Percentiles rank a stretch among this genome's conserved stretches.
Conservation (phyloP, 1,140 invertebrate genomes). For the Daktulosphaira vitifoliae region DNA sequence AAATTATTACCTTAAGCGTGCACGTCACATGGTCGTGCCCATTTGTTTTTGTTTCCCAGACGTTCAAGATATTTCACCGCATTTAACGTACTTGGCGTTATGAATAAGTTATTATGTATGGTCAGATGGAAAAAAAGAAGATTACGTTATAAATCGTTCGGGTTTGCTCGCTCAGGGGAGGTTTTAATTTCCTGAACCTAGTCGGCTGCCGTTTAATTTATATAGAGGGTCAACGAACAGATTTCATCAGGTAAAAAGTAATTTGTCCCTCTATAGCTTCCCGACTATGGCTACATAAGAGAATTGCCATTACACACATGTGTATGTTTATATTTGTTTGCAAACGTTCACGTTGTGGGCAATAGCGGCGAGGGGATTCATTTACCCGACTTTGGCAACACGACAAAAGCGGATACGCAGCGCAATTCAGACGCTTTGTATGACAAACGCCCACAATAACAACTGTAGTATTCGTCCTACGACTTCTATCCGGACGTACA, state of each 20-base stretch:
- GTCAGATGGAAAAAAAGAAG: not conserved
- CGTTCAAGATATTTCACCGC: not conserved
- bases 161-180: not conserved
- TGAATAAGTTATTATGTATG: not conserved
- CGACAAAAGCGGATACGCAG: constrained; percentile 12
- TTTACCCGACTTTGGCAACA: constrained; percentile 24
- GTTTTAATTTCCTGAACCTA: constrained; percentile 29
- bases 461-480: not conserved
- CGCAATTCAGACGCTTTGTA: constrained; percentile 22
- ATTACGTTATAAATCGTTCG: not conserved
- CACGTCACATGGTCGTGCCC: too few relatives aligned
- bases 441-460: constrained; percentile 14
- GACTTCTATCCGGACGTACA: not conserved
- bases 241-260: constrained; percentile 31
- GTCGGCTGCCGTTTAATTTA: constrained; percentile 18
- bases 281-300: not conserved
- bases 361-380: not conserved
- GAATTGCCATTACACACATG: not conserved
- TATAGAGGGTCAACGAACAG: constrained; percentile 29
- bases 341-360: not conserved
- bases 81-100: not conserved
- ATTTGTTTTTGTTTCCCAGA: too few relatives aligned
- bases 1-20: not conserved
- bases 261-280: constrained; percentile 10
- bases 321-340: not conserved